Conservation (phyloP, 2,888 invertebrate species). For the Calameuta pallipes region DNA sequence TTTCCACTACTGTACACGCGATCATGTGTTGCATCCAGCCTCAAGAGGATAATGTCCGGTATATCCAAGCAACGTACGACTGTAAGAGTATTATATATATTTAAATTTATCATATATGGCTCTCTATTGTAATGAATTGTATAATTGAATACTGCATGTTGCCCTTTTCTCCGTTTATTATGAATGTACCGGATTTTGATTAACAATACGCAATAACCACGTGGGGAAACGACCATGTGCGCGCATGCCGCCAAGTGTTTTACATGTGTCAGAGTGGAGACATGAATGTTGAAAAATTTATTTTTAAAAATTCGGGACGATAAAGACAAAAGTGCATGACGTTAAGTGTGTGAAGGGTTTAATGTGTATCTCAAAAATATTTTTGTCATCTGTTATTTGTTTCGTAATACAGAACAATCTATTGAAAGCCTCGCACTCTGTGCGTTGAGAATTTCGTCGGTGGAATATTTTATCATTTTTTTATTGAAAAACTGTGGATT, state of each 20-base stretch:
- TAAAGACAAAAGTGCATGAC: too few species aligned
- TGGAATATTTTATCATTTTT: neutral
- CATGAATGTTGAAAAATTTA: too few species aligned
- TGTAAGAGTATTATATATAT: neutral
- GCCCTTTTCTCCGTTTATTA: neutral
- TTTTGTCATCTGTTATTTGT: too few species aligned
- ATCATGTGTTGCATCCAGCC: neutral
- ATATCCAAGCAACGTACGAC: neutral
- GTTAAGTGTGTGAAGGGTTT: too few species aligned
- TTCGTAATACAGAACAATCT: too few species aligned
- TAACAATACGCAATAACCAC: neutral
- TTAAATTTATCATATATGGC: neutral
- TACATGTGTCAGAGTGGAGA: too few species aligned
- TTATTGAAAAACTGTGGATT: neutral
- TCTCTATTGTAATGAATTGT: neutral
- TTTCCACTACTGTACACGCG: neutral
- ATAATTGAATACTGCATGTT: neutral
- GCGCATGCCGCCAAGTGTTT: neutral
- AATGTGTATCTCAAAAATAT: too few species aligned
- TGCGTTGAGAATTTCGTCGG: neutral
- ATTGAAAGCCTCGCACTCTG: too few species aligned
- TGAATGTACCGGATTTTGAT: neutral
- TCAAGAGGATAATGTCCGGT: neutral
- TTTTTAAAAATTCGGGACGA: too few species aligned
- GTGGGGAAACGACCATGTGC: neutral